These are phyloP conservation scores for Calycopis cecrops DNA, from an alignment of 1,140 invertebrate species.

Conservation along the genomic window DNA sequence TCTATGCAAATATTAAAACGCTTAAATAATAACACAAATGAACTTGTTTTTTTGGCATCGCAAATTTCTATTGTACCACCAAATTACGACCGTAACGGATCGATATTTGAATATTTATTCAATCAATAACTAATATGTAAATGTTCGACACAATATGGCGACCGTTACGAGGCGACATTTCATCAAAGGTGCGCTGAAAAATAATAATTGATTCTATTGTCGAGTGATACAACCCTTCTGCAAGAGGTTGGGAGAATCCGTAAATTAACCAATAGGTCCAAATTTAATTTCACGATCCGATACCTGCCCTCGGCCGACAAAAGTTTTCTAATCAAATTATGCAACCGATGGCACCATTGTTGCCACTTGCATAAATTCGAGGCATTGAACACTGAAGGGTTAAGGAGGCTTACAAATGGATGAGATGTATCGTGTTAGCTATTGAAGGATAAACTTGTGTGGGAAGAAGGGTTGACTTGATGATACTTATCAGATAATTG, in stretches of 20 bases:
- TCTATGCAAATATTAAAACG: conserved; percentile 2
- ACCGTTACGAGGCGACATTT: conserved; percentile 69
- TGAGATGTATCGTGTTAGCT: conserved; percentile 51
- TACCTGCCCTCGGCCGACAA: conserved; percentile 65
- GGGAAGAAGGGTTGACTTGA: conserved; percentile 65
- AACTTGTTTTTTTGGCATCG: conserved; percentile 40
- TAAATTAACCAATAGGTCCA: conserved; percentile 71
- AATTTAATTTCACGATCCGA: conserved; percentile 72
- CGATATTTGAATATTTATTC: conserved; percentile 71
- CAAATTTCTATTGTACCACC: conserved; percentile 48
- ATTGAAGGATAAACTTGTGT: conserved; percentile 54
- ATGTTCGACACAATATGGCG: conserved; percentile 53
- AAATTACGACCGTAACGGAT: conserved; percentile 63
- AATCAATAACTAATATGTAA: conserved; percentile 74
- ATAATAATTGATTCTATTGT: conserved; percentile 71
- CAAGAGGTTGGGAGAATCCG: conserved; percentile 62
- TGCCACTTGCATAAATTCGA: conserved; percentile 64
- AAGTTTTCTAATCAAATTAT: conserved; percentile 73
- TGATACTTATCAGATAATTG: conserved; percentile 73
- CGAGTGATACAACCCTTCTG: conserved; percentile 60
- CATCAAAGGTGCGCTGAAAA: conserved; percentile 64
- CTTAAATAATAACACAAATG: conserved; percentile 23
- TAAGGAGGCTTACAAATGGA: conserved; percentile 44
- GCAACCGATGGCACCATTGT: conserved; percentile 67
- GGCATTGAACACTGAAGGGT: conserved; percentile 62